Base-by-base conservation (phyloP, 2,888 invertebrate genomes). In the Lasius fuliginosus region DNA sequence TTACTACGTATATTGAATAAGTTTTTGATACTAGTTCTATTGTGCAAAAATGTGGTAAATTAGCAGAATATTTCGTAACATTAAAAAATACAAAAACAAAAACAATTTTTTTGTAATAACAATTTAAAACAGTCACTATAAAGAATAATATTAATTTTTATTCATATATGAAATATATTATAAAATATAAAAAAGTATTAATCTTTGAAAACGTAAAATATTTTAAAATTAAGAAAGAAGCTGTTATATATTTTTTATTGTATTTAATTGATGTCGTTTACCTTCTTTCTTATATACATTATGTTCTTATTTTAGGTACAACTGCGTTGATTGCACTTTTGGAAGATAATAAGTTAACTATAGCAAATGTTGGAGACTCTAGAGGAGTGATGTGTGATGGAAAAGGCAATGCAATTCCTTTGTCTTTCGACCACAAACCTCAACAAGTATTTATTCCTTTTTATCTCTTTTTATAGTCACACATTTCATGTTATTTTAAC, bases 311-410 rank as follows among this genome's bases (percentile, higher is more conserved):
- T 92, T 27, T 97, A 94, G 99, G 99, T 23, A 99, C 99, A 33
- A 99, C 99, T 40, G 98, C 99, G 3, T 95, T 99, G 65, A 97
- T 99, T 90, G 99, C 99, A 42, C 95, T 99, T 23, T 95, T 99
- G 90, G 98, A 98, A 94, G 97, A 96, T 60, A 97, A 97, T 90
- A 96, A 97, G 92, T 95, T 99, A 87, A 97, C 98, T 88, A 99
- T 99, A 40, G 99, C 99, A 18, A 99, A 99, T 96, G 99, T 99
- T 36, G 99, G 99, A 4, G 99, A 99, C 95, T 99, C 99, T 0
- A 96, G 99, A 88, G 99, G 99, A 42, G 99, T 99, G 0, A 98
- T 99, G 97, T 99, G 98, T 95, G 99, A 99, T 95, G 96, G 96
- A 69, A 97, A 97, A 92, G 99, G 99, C 56, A 98, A 98, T 94